Base-by-base conservation (phyloP, 2,113 vertebrate species). In the Seriola aureovittata region DNA sequence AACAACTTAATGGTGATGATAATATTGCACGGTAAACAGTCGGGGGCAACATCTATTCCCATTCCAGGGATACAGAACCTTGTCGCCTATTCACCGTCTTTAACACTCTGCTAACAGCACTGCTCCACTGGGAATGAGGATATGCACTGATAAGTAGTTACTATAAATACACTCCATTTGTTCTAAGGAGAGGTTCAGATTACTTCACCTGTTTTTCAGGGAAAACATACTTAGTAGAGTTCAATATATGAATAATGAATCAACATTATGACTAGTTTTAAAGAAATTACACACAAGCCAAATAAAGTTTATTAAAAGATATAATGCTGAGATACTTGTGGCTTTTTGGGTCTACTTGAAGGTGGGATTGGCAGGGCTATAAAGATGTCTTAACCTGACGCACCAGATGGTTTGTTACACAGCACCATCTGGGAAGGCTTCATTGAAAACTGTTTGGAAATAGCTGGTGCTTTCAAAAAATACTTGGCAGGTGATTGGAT, bases 21-120 rank as follows among this genome's bases (percentile, higher is more conserved):
- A 63, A 86, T 84, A 65, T 52, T 78, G 54, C 19, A 81, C 16
- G 4, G 80, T 69, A 64, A 85, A 75, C 59, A 68, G 65, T 73
- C 12, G 29, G 29, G 34, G 60, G 68, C 65, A 64, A 55, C 75
- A 66, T 80, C 36, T 86, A 89, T 89, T 87, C 82, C 78, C 71
- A 82, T 91, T 89, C 85, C 63, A 55, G 71, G 38, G 64, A 78
- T 25, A 74, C 69, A 67, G 83, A 81, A 82, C 74, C 71, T 64
- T 34, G 57, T 62, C 58, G 29, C n/a, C 19, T 63, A 63, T 63
- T 75, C 55, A 68, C 54, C 29, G 71, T 67, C 50, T 77, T 57
- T 38, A 62, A 36, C 66, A 46, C 69, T 78, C 58, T 23, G 50
- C 52, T 55, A 75, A 68, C 48, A 78, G 63, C 52, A 17, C 14